Percentiles rank a stretch among this genome's conserved stretches.
Conservation (phyloP, 1,140 invertebrate species). For the Eurosta solidaginis region DNA sequence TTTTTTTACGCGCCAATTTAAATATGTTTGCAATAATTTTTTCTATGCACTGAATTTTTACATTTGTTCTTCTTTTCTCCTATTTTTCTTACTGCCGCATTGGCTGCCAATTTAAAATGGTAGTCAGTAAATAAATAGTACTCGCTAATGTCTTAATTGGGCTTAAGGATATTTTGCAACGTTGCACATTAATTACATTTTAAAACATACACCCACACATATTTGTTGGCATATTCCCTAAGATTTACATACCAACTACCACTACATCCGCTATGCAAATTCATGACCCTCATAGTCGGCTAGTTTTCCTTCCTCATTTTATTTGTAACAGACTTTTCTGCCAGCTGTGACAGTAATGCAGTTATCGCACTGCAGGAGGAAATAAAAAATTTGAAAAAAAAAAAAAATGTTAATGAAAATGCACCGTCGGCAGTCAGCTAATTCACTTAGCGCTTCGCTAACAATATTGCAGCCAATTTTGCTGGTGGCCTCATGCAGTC, state of each 20-base stretch:
- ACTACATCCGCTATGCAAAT: background rate
- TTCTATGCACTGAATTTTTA: too few species aligned
- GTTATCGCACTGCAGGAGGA: background rate
- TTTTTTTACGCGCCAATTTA: too few species aligned
- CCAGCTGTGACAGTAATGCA: conserved; percentile 21
- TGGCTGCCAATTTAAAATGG: too few species aligned
- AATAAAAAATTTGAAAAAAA: too few species aligned
- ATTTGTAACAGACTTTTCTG: background rate
- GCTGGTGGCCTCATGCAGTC: background rate
- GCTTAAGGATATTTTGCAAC: background rate
- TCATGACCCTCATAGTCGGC: background rate
- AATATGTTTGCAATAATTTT: too few species aligned
- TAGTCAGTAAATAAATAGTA: background rate
- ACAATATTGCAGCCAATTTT: background rate
- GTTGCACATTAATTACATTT: background rate
- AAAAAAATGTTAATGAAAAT: too few species aligned
- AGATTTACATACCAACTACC: background rate
- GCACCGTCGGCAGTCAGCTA: background rate
- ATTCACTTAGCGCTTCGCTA: conserved; percentile 26
- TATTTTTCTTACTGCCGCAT: background rate
- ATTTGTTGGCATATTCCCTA: background rate
- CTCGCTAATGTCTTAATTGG: background rate
- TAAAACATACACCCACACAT: background rate
- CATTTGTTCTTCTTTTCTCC: too few species aligned
- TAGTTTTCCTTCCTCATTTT: background rate